phyloP scores from a whole-genome alignment of 2,888 invertebrate genomes.

The Drosophila ustulata region DNA sequence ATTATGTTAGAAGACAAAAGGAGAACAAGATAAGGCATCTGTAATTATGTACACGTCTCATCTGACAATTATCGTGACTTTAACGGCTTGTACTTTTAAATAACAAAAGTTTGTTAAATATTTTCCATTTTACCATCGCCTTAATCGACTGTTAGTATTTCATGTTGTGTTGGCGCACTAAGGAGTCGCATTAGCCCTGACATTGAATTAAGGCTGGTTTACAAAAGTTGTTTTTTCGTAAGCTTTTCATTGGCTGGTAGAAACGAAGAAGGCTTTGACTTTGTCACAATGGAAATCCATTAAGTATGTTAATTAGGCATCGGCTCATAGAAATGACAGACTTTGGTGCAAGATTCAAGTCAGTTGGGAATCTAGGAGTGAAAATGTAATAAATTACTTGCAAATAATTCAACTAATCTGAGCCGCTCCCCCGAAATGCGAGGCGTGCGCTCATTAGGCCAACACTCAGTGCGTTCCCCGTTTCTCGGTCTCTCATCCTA shows the following conservation, averaged over 20 bases:
- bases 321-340: constrained; percentile 43
- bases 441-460: constrained; percentile 75
- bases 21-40: too few relatives aligned
- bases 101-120: neutral
- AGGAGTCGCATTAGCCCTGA: constrained; percentile 11
- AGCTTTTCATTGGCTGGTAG: neutral
- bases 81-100: too few relatives aligned
- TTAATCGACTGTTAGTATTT: neutral
- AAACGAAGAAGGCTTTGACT: constrained; percentile 17
- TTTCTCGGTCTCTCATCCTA: neutral
- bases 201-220: constrained; percentile 20
- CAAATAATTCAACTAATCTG: constrained; percentile 80
- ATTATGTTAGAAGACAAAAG: too few relatives aligned
- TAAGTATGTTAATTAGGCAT: constrained; percentile 75
- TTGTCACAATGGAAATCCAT: constrained; percentile 70
- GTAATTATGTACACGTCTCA: too few relatives aligned
- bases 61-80: too few relatives aligned
- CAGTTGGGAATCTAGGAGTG: constrained; percentile 59
- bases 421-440: constrained; percentile 60
- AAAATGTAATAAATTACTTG: constrained; percentile 80
- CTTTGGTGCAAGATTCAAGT: constrained; percentile 38
- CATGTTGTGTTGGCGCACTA: neutral
- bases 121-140: too few relatives aligned
- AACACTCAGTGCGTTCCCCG: constrained; percentile 27
- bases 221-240: neutral